A percentile compares a stretch with the other conserved stretches of the same genome.
Conservation (phyloP, 2,888 invertebrate species). For the Metopia argyrocephala region DNA sequence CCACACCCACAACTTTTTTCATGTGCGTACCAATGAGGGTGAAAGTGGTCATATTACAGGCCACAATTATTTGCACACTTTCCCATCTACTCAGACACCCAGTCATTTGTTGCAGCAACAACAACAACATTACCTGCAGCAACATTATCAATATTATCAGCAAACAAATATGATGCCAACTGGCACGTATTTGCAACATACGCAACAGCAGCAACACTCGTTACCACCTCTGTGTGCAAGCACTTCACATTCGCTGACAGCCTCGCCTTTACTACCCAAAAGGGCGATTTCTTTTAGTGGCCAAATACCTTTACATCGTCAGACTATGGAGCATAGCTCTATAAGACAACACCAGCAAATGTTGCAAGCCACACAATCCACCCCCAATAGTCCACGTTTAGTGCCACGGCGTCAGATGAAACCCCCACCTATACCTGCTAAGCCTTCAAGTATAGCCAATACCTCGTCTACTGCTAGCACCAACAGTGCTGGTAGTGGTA, state of each 20-base stretch:
- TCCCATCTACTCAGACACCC: slow-evolving; percentile 72
- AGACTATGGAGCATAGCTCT: slow-evolving; percentile 65
- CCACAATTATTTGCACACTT: slow-evolving; percentile 73
- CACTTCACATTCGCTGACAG: slow-evolving; percentile 73
- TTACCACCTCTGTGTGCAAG: slow-evolving; percentile 64
- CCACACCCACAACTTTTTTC: slow-evolving; percentile 70
- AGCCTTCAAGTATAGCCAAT: slow-evolving; percentile 68
- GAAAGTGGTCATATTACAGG: slow-evolving; percentile 49
- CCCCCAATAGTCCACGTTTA: slow-evolving; percentile 86
- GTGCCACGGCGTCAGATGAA: slow-evolving; percentile 81
- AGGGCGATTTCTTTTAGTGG: slow-evolving; percentile 76
- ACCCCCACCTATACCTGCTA: slow-evolving; percentile 76
- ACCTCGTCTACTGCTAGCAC: slow-evolving; percentile 15
- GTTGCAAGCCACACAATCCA: slow-evolving; percentile 79
- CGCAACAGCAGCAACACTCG: slow-evolving; percentile 66
- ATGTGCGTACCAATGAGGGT: slow-evolving; percentile 71
- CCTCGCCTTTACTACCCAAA: slow-evolving; percentile 75
- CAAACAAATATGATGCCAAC: slow-evolving; percentile 41
- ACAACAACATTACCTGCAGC: slow-evolving; percentile 65
- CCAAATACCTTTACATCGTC: slow-evolving; percentile 71
- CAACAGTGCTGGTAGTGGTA: slow-evolving; percentile 2
- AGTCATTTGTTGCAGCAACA: slow-evolving; percentile 68
- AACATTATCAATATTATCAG: slow-evolving; percentile 65
- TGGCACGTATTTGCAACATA: slow-evolving; percentile 49
- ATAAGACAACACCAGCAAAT: slow-evolving; percentile 34